These are phyloP conservation scores for Haliclona indistincta DNA, from an alignment of 37 sponge, comb jelly and placozoan species.

Conservation along the genomic window DNA sequence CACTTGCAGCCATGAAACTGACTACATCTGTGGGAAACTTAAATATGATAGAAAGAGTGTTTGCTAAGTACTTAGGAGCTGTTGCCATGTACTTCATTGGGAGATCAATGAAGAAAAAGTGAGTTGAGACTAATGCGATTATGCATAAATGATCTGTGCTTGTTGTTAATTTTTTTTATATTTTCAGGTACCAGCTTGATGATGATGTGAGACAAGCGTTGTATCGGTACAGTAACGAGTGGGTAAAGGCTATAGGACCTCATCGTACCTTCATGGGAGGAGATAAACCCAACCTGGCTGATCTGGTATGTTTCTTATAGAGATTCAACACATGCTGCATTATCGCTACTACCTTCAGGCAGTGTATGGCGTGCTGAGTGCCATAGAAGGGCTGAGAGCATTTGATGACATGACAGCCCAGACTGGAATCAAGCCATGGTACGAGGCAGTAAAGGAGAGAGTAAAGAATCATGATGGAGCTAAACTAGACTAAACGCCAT, in stretches of 20 bases:
- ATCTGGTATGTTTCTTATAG: conserved; percentile 68
- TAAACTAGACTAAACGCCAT: too few species aligned
- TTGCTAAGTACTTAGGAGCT: conserved; percentile 83
- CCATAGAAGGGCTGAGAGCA: conserved; percentile 80
- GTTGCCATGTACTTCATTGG: conserved; percentile 81
- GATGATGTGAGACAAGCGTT: conserved; percentile 74
- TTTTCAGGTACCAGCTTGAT: conserved; percentile 61
- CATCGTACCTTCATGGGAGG: conserved; percentile 84
- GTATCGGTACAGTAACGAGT: conserved; percentile 66
- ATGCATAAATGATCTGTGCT: neutral
- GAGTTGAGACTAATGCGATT: neutral
- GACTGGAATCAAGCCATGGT: conserved; percentile 75
- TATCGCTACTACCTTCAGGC: conserved; percentile 43
- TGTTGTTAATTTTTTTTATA: neutral
- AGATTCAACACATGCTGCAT: neutral
- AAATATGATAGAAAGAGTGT: conserved; percentile 58
- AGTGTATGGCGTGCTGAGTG: conserved; percentile 82
- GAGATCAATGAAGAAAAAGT: conserved; percentile 73
- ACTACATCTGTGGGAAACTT: conserved; percentile 76
- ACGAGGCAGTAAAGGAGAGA: conserved; percentile 36
- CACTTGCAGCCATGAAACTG: conserved; percentile 74
- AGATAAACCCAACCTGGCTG: conserved; percentile 87
- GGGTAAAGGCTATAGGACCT: conserved; percentile 72
- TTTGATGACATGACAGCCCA: conserved; percentile 73
- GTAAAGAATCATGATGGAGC: conserved; percentile 31